Base-by-base conservation (phyloP, 2,888 invertebrate genomes). In the Pseudolycoriella hygida region DNA sequence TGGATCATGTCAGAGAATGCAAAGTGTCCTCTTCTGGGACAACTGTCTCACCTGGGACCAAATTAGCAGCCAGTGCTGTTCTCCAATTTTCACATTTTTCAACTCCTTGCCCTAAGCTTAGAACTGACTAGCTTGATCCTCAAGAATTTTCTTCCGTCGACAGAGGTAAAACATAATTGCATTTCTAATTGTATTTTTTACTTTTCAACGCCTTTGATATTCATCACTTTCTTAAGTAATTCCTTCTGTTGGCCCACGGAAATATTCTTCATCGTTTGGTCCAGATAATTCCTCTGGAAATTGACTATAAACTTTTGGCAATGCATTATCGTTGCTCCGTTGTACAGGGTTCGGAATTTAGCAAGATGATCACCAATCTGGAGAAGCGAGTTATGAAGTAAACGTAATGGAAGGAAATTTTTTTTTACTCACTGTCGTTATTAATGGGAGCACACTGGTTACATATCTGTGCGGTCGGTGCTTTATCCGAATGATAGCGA, bases 301-400 rank as follows among this genome's bases (percentile, higher is more conserved):
- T 69, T 73, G 56, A 77, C 69, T 46, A 86, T 73, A 56, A 77
- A 83, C 52, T 74, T 73, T 56, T 80, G 84, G 61, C 85, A 83
- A 51, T 86, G 81, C 61, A 76, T 79, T 44, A 87, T 68, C 14
- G 86, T 83, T 3, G 85, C 86, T 17, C 85, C 84, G 2, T 76
- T 70, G 60, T 85, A 83, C 3, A 86, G 60, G 15, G 78, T 80
- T 43, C 70, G 72, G 18, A 83, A 60, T 44, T 64, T 68, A 0
- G 80, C 77, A 43, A 67, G 63, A 49, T 74, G 67, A 19, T 72
- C 72, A 10, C 75, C 77, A 38, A 86, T 67, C 63, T 66, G 49
- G 51, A 40, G 47, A 8, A 40, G 31, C 31, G 43, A 34, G 11
- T 14, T 14, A 34, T 14, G 15, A 12, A 34, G 5, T 5, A 14